phyloP scores from a whole-genome alignment of 2,113 vertebrate species.

The Epinephelus moara region DNA sequence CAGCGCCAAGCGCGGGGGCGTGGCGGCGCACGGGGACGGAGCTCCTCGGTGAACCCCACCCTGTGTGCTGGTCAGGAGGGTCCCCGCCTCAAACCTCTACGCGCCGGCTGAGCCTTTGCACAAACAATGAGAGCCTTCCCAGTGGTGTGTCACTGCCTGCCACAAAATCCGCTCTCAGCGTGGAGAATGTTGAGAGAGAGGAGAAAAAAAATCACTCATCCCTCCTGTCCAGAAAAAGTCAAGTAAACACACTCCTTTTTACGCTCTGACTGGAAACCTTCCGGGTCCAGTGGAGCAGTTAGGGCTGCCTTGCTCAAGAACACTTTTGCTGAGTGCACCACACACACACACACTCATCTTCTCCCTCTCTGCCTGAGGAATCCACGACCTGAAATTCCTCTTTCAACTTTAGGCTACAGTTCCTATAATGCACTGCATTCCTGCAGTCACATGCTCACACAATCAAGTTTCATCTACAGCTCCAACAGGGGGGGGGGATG shows the following conservation, averaged over 20 bases:
- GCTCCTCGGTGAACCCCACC: constrained; percentile 78
- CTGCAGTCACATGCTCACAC: not conserved
- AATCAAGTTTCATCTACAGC: not conserved
- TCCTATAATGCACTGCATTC: not conserved
- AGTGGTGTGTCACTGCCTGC: not conserved
- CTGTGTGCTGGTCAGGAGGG: constrained; percentile 56
- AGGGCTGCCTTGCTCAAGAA: constrained; percentile 28
- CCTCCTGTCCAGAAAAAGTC: constrained; percentile 28
- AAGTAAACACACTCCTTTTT: not conserved
- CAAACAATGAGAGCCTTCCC: constrained; percentile 2
- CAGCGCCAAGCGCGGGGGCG: constrained; percentile 83
- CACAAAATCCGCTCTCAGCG: constrained; percentile 49
- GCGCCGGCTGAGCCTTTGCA: constrained; percentile 2
- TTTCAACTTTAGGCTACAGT: constrained; percentile 23
- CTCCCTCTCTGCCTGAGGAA: not conserved
- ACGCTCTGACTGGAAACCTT: not conserved
- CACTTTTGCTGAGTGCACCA: not conserved
- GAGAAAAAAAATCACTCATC: constrained; percentile 35
- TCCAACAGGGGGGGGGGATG: not conserved
- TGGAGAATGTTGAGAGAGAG: constrained; percentile 18
- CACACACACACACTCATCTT: not conserved
- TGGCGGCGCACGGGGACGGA: constrained; percentile 74
- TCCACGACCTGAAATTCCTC: not conserved
- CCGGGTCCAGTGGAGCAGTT: not conserved
- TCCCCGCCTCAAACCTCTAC: constrained; percentile 44